Percentiles rank a stretch among this genome's conserved stretches.
Evolutionary conservation across 2,113 vertebrate species (phyloP).

Genomic region (Cyprinus carpio): DNA sequence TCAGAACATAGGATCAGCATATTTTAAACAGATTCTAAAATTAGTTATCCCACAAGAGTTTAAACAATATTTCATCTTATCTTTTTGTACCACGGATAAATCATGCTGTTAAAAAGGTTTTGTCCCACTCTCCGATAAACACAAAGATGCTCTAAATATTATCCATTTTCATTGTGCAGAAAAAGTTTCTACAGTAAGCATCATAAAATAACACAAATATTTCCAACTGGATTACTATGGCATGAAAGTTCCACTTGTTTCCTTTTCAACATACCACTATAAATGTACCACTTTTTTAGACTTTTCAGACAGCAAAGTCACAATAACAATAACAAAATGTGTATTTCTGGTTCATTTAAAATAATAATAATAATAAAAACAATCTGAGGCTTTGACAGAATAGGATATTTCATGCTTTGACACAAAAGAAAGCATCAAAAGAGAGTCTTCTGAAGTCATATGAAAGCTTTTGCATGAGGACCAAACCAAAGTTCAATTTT

Average conservation of each 20-base stretch:
- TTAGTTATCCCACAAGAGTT: neutral
- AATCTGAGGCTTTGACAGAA: neutral
- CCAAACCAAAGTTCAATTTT: neutral
- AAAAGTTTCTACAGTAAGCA: neutral
- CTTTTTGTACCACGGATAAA: neutral
- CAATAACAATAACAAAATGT: slow-evolving; percentile 5
- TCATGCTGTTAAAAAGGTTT: neutral
- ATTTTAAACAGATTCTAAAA: too few relatives aligned
- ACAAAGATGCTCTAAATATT: neutral
- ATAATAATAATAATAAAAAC: neutral
- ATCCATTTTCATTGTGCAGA: neutral
- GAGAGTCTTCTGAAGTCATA: too few relatives aligned
- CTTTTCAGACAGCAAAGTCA: neutral
- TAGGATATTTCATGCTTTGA: neutral
- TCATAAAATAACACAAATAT: neutral
- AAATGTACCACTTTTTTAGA: neutral
- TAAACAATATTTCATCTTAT: neutral
- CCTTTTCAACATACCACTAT: neutral
- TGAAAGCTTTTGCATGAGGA: neutral
- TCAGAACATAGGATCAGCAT: too few relatives aligned
- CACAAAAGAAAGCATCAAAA: neutral
- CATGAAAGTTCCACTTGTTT: neutral
- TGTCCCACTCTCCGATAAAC: neutral
- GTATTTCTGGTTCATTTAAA: neutral
- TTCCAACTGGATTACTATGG: neutral